phyloP scores from a whole-genome alignment of 2,888 invertebrate genomes.

The Papilio gigon region DNA sequence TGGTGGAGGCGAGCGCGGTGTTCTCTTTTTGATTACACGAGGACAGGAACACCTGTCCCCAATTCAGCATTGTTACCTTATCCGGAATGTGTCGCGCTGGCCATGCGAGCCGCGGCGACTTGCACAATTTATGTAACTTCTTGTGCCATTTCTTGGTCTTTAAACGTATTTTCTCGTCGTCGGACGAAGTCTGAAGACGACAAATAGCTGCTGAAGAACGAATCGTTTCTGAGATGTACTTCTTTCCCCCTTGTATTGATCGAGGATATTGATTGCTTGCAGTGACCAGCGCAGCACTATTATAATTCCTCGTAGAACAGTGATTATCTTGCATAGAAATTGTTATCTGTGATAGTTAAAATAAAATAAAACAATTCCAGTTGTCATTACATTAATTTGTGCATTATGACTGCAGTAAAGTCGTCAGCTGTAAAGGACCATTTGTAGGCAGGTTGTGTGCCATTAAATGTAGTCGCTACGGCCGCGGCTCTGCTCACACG shows the following conservation, averaged over 20 bases:
- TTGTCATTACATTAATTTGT: not conserved
- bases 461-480: not conserved
- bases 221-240: not conserved
- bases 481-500: not conserved
- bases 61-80: slow-evolving; percentile 37
- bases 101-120: not conserved
- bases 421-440: not conserved
- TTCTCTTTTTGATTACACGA: slow-evolving; percentile 26
- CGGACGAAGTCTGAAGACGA: not conserved
- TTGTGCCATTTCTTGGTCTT: not conserved
- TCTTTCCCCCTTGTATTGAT: not conserved
- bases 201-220: not conserved
- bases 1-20: slow-evolving; percentile 2
- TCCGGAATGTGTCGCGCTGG: slow-evolving; percentile 9
- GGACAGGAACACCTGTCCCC: slow-evolving; percentile 35
- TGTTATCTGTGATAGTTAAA: not conserved
- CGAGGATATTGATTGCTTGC: not conserved
- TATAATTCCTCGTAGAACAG: not conserved
- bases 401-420: not conserved
- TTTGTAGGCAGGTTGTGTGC: not conserved
- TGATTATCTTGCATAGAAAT: too few species aligned
- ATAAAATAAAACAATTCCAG: not conserved
- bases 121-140: slow-evolving; percentile 18
- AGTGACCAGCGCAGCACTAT: too few species aligned
- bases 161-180: not conserved